A percentile compares a stretch with the other conserved stretches of the same genome.
Conservation (phyloP, 1,140 invertebrate species). For the Laupala kohalensis region DNA sequence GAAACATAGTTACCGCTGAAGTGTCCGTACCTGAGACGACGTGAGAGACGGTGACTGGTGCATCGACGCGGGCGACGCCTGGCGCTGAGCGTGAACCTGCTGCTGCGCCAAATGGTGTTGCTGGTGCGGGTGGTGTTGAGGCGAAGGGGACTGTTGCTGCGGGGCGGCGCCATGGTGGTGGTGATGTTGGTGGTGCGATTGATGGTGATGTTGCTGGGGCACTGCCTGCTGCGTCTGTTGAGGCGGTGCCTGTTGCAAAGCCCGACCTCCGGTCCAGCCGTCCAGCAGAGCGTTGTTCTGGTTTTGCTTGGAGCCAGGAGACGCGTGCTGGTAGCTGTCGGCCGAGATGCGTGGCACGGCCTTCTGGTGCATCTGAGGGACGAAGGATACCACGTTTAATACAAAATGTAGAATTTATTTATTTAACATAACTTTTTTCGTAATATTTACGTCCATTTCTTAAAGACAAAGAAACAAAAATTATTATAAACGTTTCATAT, state of each 20-base stretch:
- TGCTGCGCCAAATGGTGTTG: neutral
- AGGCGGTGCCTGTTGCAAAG: slow-evolving; percentile 18
- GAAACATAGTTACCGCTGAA: too few species aligned
- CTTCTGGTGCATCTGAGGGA: slow-evolving; percentile 11
- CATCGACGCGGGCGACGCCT: neutral
- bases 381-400: neutral
- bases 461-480: neutral
- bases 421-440: neutral
- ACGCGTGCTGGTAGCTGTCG: neutral
- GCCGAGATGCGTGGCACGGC: neutral
- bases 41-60: neutral
- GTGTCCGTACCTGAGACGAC: neutral
- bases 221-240: slow-evolving; percentile 17
- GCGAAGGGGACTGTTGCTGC: neutral
- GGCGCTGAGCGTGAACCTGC: neutral
- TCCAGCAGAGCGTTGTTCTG: slow-evolving; percentile 5
- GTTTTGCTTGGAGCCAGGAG: neutral
- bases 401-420: neutral
- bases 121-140: neutral
- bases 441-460: neutral
- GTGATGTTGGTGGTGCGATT: slow-evolving; percentile 24
- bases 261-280: slow-evolving; percentile 18
- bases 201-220: slow-evolving; percentile 12
- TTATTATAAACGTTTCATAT: too few species aligned
- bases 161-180: slow-evolving; percentile 15